Evolutionary conservation across 2,797 vertebrate genomes (phyloP).

Genomic region (Synaphobranchus kaupii): DNA sequence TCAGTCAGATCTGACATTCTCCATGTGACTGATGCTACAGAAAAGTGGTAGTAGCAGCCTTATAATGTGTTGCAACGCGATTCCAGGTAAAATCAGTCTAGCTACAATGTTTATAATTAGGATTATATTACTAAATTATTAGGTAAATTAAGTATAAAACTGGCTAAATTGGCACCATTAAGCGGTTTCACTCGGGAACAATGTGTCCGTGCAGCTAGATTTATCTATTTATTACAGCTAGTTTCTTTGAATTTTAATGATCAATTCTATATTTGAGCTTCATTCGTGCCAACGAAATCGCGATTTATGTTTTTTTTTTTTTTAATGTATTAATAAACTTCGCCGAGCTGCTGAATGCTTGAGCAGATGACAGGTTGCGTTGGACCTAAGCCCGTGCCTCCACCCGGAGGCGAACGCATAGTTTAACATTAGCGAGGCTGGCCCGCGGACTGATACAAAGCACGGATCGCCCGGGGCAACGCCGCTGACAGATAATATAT

Average conservation of each 20-base stretch:
- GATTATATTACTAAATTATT: neutral
- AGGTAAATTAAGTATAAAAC: neutral
- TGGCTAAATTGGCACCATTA: neutral
- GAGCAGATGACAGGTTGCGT: constrained; percentile 73
- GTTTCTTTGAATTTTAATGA: neutral
- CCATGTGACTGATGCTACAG: too few species aligned
- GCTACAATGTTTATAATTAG: too few species aligned
- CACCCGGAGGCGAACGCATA: constrained; percentile 71
- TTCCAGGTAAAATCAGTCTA: too few species aligned
- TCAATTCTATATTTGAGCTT: neutral
- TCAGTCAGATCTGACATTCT: too few species aligned
- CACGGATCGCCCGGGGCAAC: constrained; percentile 72
- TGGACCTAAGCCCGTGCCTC: constrained; percentile 77
- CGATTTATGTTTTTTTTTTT: neutral
- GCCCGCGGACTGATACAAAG: constrained; percentile 71
- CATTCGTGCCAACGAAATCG: too few species aligned
- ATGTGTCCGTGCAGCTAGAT: neutral
- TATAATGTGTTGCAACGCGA: too few species aligned
- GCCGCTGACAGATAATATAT: constrained; percentile 80
- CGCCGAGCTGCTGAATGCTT: neutral
- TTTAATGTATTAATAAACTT: neutral
- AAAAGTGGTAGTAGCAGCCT: too few species aligned
- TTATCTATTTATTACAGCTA: neutral
- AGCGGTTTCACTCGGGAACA: neutral
- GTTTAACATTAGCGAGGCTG: constrained; percentile 81